Evolutionary conservation across 2,113 vertebrate species (phyloP).

Genomic region (Bos taurus): DNA sequence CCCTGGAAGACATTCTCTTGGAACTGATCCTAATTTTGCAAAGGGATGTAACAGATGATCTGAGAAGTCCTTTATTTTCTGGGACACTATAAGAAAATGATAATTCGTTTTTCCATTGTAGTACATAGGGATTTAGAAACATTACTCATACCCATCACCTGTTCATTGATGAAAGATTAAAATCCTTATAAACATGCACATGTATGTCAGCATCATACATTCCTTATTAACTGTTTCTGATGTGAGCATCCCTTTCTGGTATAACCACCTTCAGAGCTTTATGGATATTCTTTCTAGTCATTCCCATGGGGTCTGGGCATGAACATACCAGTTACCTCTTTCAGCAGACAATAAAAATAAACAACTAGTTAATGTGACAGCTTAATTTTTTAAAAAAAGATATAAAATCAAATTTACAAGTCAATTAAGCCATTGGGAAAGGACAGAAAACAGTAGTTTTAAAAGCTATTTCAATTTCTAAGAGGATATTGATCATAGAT

Average conservation of each 20-base stretch:
- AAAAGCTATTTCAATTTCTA: not conserved
- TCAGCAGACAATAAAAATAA: not conserved
- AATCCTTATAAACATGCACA: not conserved
- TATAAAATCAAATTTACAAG: not conserved
- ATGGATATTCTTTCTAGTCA: not conserved
- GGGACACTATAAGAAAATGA: not conserved
- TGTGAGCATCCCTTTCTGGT: not conserved
- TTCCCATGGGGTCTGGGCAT: not conserved
- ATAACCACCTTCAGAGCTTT: not conserved
- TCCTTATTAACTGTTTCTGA: constrained; percentile 8
- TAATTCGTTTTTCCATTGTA: constrained; percentile 19
- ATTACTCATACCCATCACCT: constrained; percentile 41
- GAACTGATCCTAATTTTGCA: constrained; percentile 23
- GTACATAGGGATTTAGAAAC: constrained; percentile 12
- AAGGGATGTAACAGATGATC: constrained; percentile 41
- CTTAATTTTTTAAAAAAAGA: not conserved
- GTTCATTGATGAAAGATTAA: constrained; percentile 53
- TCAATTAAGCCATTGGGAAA: not conserved
- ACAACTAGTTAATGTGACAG: not conserved
- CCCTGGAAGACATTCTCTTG: not conserved
- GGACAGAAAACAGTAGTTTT: not conserved
- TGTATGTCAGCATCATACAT: not conserved
- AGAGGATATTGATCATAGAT: not conserved
- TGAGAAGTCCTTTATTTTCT: constrained; percentile 10
- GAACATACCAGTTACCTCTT: not conserved